Evolutionary conservation across 2,113 vertebrate genomes (phyloP).

Genomic region (Oplegnathus fasciatus): DNA sequence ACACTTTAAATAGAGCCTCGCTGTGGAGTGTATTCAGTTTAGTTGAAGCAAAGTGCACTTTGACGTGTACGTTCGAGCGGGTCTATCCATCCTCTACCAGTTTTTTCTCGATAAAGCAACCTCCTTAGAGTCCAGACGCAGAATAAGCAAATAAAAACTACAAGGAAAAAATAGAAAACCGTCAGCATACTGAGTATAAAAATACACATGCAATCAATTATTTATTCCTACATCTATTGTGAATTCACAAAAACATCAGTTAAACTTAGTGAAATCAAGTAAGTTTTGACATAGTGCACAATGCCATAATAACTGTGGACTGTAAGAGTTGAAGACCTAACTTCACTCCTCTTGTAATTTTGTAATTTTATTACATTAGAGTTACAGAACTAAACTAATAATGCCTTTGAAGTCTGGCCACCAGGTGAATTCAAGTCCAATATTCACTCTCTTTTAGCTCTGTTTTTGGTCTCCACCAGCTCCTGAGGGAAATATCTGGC

Average conservation of each 20-base stretch:
- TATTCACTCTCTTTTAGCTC: neutral
- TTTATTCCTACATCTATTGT: slow-evolving; percentile 41
- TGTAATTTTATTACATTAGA: too few relatives aligned
- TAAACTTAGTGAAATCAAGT: neutral
- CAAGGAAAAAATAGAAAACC: neutral
- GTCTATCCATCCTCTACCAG: slow-evolving; percentile 1
- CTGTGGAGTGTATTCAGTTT: slow-evolving; percentile 49
- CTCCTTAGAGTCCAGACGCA: slow-evolving; percentile 31
- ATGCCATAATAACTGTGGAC: neutral
- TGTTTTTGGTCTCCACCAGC: neutral
- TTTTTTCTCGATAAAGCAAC: slow-evolving; percentile 18
- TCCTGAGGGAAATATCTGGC: neutral
- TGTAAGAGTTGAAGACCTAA: too few relatives aligned
- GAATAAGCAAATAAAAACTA: slow-evolving; percentile 16
- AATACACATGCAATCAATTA: slow-evolving; percentile 43
- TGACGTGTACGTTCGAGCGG: slow-evolving; percentile 16
- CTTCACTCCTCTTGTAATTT: too few relatives aligned
- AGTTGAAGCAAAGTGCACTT: slow-evolving; percentile 69
- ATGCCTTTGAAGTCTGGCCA: neutral
- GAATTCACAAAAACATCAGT: slow-evolving; percentile 5
- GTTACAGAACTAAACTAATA: too few relatives aligned
- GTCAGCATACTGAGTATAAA: slow-evolving; percentile 38
- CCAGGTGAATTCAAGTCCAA: neutral
- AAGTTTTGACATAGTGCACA: neutral
- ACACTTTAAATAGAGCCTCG: slow-evolving; percentile 46